Conservation (phyloP, 2,888 invertebrate species). For the Parnassius orleans region DNA sequence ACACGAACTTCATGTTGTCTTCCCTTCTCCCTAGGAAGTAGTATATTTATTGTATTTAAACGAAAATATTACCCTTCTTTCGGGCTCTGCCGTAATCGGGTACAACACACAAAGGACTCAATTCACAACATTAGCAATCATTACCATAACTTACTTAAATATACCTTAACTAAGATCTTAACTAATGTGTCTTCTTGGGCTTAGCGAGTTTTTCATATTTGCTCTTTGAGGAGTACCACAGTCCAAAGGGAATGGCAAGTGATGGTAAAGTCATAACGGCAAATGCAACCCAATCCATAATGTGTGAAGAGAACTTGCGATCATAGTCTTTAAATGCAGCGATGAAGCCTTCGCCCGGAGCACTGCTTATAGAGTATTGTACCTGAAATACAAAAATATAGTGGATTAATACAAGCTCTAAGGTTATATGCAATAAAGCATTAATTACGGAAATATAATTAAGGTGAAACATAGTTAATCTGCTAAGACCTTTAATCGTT, state of each 20-base stretch:
- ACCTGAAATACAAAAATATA: conserved; percentile 70
- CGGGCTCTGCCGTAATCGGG: too few species aligned
- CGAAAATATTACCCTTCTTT: too few species aligned
- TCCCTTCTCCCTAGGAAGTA: too few species aligned
- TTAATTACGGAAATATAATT: too few species aligned
- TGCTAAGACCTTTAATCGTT: too few species aligned
- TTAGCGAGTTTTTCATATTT: conserved; percentile 93
- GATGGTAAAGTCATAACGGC: conserved; percentile 98
- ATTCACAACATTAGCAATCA: conserved; percentile 51
- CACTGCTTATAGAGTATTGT: conserved; percentile 88
- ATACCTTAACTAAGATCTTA: conserved; percentile 18
- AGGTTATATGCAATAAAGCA: too few species aligned
- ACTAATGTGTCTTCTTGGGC: conserved; percentile 84
- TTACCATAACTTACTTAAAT: conserved; percentile 30
- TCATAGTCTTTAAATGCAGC: conserved; percentile 95
- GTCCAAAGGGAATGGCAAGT: conserved; percentile 93
- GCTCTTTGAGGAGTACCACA: conserved; percentile 97
- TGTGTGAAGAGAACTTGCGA: conserved; percentile 97
- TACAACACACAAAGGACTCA: background rate
- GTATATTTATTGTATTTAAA: too few species aligned
- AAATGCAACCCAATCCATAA: conserved; percentile 98
- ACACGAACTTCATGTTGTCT: too few species aligned
- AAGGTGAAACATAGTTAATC: too few species aligned
- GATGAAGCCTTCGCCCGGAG: conserved; percentile 97
- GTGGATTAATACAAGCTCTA: too few species aligned